phyloP scores from a whole-genome alignment of 2,113 vertebrate species.

The Stomatorhinus ivindoensis region DNA sequence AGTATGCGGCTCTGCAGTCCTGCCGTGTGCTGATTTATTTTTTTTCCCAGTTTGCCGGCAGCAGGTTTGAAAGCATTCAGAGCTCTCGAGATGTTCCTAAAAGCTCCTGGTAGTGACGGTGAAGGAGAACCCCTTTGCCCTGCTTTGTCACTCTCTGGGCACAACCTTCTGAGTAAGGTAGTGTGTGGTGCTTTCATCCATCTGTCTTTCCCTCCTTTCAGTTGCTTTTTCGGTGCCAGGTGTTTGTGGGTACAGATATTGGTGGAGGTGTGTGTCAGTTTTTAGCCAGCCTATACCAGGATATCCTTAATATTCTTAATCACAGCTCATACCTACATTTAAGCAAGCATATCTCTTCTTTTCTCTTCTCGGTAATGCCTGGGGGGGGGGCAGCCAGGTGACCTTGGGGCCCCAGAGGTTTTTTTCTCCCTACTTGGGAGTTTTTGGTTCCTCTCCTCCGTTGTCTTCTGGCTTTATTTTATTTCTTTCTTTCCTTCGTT shows the following conservation, averaged over 20 bases:
- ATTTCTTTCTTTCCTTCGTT: too few species aligned
- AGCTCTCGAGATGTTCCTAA: background rate
- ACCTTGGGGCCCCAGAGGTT: too few species aligned
- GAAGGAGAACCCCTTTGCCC: background rate
- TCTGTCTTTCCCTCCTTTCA: background rate
- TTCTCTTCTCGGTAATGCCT: too few species aligned
- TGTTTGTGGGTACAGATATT: background rate
- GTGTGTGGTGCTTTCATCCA: background rate
- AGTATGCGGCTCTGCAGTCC: background rate
- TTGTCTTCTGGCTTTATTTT: too few species aligned
- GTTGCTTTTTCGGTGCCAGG: background rate
- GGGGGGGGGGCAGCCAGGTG: too few species aligned
- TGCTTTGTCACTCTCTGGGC: background rate
- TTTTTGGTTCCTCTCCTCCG: too few species aligned
- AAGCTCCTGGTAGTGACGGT: background rate
- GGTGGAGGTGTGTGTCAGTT: background rate
- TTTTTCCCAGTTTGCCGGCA: background rate
- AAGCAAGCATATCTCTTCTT: too few species aligned
- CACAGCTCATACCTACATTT: too few species aligned
- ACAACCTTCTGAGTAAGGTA: background rate
- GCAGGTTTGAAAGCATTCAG: background rate
- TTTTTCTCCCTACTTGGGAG: too few species aligned
- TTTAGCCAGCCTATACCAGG: background rate
- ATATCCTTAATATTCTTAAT: background rate
- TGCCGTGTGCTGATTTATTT: background rate